These are phyloP conservation scores for Xyliphius kryptos DNA, from an alignment of 2,113 vertebrate species.

Conservation along the genomic window DNA sequence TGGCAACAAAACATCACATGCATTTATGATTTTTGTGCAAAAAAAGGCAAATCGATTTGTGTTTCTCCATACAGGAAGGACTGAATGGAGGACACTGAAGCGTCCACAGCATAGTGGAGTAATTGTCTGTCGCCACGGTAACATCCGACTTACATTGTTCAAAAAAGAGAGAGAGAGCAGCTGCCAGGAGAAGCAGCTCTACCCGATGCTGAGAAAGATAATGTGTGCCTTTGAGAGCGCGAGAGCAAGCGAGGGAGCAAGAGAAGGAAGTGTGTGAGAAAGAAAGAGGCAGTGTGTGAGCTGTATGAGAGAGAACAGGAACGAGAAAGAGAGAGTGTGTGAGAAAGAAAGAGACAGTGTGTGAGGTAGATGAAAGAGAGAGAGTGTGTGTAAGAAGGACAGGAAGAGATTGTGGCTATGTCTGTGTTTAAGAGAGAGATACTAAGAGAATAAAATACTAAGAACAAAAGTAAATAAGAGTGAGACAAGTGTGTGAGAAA, in stretches of 20 bases:
- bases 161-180: constrained; percentile 15
- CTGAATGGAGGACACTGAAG: constrained; percentile 3
- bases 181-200: constrained; percentile 25
- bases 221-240: constrained; percentile 2
- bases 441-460: too few relatives aligned
- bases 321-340: neutral
- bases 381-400: neutral
- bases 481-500: too few relatives aligned
- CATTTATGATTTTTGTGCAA: too few relatives aligned
- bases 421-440: too few relatives aligned
- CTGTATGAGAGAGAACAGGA: neutral
- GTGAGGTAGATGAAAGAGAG: neutral
- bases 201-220: constrained; percentile 15
- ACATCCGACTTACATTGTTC: constrained; percentile 37
- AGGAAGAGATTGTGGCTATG: neutral
- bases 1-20: too few relatives aligned
- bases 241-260: neutral
- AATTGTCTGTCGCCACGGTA: constrained; percentile 43
- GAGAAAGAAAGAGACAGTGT: constrained; percentile 20
- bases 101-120: constrained; percentile 24
- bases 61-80: neutral
- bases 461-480: too few relatives aligned
- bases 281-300: neutral
- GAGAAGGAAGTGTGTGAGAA: constrained; percentile 2
- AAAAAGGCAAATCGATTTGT: too few relatives aligned